Evolutionary conservation across 1,140 invertebrate species (phyloP).

Genomic region (Drosophila fuyamai): DNA sequence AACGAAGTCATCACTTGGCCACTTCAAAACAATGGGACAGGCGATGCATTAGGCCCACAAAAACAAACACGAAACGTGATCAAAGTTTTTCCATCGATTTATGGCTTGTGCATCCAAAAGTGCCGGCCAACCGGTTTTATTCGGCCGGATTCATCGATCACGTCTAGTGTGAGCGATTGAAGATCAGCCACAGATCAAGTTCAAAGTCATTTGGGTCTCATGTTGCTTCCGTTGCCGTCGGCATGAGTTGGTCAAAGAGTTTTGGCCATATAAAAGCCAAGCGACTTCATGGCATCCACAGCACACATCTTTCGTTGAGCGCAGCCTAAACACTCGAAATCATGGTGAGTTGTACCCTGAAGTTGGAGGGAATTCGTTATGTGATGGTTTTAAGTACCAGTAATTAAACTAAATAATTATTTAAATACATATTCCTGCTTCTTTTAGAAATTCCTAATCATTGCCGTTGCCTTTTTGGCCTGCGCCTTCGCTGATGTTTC

Average conservation of each 20-base stretch:
- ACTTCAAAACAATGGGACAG: constrained; percentile 41
- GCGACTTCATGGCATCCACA: constrained; percentile 25
- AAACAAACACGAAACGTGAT: constrained; percentile 61
- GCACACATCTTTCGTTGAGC: constrained; percentile 57
- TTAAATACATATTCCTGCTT: too few species aligned
- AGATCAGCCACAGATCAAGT: constrained; percentile 61
- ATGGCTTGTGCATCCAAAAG: constrained; percentile 45
- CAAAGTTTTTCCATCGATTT: constrained; percentile 55
- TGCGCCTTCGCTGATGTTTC: constrained; percentile 75
- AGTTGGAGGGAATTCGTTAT: too few species aligned
- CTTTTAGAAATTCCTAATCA: constrained; percentile 72
- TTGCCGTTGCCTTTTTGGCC: constrained; percentile 76
- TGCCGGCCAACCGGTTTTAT: constrained; percentile 50
- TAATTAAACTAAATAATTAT: too few species aligned
- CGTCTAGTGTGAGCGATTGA: constrained; percentile 21
- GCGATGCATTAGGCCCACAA: constrained; percentile 40
- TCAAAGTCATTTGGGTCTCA: constrained; percentile 62
- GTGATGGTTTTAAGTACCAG: too few species aligned
- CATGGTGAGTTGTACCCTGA: constrained; percentile 42
- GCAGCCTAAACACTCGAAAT: constrained; percentile 48
- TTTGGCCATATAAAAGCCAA: constrained; percentile 47
- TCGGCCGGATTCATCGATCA: constrained; percentile 36
- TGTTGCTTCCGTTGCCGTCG: constrained; percentile 49
- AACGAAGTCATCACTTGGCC: constrained; percentile 48
- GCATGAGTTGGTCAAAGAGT: constrained; percentile 12